Base-by-base conservation (phyloP, 2,113 vertebrate species). In the Prunella fulvescens region DNA sequence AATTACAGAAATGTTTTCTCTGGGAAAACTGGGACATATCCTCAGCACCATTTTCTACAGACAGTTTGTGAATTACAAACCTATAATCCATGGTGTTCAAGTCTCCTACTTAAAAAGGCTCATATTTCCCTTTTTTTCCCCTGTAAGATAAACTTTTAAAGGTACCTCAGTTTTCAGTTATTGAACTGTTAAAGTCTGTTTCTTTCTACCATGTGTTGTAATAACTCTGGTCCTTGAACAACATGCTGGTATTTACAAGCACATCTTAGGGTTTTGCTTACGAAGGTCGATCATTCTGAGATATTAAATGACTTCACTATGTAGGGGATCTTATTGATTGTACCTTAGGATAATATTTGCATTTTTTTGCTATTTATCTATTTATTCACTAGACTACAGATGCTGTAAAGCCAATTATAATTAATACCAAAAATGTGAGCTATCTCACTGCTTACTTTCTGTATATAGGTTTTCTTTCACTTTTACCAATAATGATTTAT, bases 401-500 rank as follows among this genome's bases (percentile, higher is more conserved):
- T 94, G 56, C 33, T 96, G 87, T 96, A 90, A 88, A 62, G 57
- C 48, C 54, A 95, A 90, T 96, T 94, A 81, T 66, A 90, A 90
- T 70, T 97, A 93, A 97, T 96, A 96, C 58, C 44, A 67, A 95
- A 89, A 97, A 94, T 81, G 58, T 90, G 93, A 96, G 81, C 82
- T 84, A 79, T 93, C 66, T 35, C 53, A 61, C 81, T 80, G 67
- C 90, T 97, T 92, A 57, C 79, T 48, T 97, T 88, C 72, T 79
- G 24, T 71, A 62, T 96, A 97, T 97, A 97, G 96, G 93, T 93
- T 97, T 98, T 96, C 91, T 91, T 97, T 97, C 95, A 97, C 86
- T 97, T 97, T 94, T 96, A 96, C 86, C 97, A 98, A 98, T 97
- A 97, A 94, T 97, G 97, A 98, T 98, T 98, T 98, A 97, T 98